Percentiles rank a stretch among this genome's conserved stretches.
Evolutionary conservation across 2,888 invertebrate genomes (phyloP).

Genomic region (Monoplex corrugatus): DNA sequence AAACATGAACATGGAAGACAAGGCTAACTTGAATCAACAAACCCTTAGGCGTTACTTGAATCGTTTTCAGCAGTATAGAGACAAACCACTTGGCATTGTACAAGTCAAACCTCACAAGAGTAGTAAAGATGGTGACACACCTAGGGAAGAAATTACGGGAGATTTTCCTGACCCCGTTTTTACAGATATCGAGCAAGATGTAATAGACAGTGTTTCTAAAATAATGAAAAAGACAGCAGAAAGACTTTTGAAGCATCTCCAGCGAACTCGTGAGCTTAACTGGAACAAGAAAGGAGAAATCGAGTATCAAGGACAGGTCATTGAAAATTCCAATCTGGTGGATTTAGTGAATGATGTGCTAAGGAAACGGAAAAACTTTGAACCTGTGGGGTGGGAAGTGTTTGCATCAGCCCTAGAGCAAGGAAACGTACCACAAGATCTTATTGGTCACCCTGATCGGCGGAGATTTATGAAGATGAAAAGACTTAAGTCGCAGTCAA

Average conservation of each 20-base stretch:
- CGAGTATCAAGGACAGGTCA: background rate
- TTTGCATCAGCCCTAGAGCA: background rate
- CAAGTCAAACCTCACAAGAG: background rate
- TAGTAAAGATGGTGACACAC: background rate
- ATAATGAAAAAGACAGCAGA: background rate
- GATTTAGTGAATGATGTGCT: background rate
- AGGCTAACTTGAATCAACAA: background rate
- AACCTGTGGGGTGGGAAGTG: background rate
- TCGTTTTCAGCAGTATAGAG: background rate
- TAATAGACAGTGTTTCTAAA: background rate
- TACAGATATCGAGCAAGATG: constrained; percentile 19
- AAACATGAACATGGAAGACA: background rate
- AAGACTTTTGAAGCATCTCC: background rate
- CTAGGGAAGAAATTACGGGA: background rate
- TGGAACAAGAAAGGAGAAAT: background rate
- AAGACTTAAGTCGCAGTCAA: too few relatives aligned
- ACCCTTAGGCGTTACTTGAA: background rate
- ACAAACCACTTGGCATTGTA: background rate
- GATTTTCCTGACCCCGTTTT: too few relatives aligned
- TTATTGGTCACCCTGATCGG: background rate
- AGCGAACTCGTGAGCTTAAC: background rate
- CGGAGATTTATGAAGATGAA: background rate
- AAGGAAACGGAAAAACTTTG: background rate
- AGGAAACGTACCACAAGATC: background rate
- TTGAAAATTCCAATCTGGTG: background rate